Conservation (phyloP, 1,140 invertebrate genomes). For the Pomphorhynchus laevis region DNA sequence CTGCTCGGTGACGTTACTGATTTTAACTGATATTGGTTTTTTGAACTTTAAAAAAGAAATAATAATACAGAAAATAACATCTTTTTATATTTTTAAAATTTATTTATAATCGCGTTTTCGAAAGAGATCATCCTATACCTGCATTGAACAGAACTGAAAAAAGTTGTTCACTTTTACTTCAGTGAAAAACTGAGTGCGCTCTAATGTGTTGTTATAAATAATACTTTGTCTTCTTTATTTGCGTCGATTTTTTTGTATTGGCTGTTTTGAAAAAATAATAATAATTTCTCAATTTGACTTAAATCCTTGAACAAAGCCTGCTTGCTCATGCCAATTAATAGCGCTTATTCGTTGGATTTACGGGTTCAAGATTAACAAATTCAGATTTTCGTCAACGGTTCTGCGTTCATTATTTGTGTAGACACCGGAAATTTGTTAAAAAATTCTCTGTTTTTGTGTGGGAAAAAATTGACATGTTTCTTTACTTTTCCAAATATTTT, state of each 20-base stretch:
- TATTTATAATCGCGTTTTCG: background rate
- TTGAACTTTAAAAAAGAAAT: too few species aligned
- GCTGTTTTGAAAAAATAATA: background rate
- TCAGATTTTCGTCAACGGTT: constrained; percentile 2
- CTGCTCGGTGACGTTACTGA: constrained; percentile 3
- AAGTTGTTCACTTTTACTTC: background rate
- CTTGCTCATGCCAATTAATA: background rate
- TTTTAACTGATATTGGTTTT: background rate
- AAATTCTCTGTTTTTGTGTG: too few species aligned
- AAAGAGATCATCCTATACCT: background rate
- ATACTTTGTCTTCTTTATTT: too few species aligned
- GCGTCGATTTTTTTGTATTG: background rate
- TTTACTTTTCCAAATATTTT: too few species aligned
- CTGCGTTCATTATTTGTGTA: too few species aligned
- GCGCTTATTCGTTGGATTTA: background rate
- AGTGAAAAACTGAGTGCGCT: background rate
- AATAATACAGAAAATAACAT: too few species aligned
- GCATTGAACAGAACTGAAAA: background rate
- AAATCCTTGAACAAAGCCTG: too few species aligned
- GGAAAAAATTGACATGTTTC: too few species aligned
- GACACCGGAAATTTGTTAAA: too few species aligned
- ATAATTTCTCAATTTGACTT: background rate
- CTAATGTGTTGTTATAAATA: too few species aligned
- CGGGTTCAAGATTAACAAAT: background rate
- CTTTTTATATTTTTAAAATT: background rate